Conservation (phyloP, 1,140 invertebrate species). For the Uloborus diversus region DNA sequence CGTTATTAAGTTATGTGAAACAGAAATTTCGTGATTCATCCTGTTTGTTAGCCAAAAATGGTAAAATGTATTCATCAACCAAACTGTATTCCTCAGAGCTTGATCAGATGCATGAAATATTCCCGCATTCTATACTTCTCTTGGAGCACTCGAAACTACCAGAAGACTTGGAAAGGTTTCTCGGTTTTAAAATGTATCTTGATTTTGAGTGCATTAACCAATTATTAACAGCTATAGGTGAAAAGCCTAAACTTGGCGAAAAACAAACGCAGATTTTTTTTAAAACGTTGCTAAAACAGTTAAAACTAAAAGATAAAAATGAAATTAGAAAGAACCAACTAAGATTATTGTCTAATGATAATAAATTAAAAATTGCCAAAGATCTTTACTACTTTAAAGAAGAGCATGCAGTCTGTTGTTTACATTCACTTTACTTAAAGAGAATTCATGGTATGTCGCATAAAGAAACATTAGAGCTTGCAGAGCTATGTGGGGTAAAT, state of each 20-base stretch:
- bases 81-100: not conserved
- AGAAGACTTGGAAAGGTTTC: not conserved
- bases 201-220: not conserved
- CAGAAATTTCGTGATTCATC: not conserved
- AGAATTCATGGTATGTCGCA: not conserved
- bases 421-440: not conserved
- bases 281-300: too few species aligned
- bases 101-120: not conserved
- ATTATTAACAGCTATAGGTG: not conserved
- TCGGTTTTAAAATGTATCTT: not conserved
- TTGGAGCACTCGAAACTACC: not conserved
- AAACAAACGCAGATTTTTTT: not conserved
- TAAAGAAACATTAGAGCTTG: not conserved
- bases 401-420: not conserved
- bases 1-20: too few species aligned
- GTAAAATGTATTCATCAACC: not conserved
- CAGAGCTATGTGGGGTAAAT: not conserved
- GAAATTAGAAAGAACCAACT: too few species aligned
- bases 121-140: not conserved
- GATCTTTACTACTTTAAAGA: not conserved
- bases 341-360: too few species aligned
- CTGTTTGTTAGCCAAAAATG: not conserved
- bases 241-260: not conserved
- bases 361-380: not conserved
- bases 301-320: too few species aligned